phyloP scores from a whole-genome alignment of 2,797 vertebrate genomes.

The Okamejei kenojei region DNA sequence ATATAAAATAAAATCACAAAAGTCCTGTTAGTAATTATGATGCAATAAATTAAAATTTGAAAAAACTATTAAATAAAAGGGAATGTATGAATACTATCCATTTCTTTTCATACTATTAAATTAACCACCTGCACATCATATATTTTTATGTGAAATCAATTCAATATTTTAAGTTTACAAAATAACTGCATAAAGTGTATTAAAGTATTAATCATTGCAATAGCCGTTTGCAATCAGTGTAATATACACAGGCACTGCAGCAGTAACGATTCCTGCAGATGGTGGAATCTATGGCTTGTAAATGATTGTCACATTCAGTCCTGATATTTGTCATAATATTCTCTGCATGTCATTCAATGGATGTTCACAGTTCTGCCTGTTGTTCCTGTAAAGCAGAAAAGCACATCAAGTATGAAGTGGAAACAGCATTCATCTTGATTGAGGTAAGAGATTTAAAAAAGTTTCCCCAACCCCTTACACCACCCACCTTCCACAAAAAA shows the following conservation, averaged over 20 bases:
- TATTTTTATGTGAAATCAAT: slow-evolving; percentile 1
- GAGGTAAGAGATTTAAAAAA: no score
- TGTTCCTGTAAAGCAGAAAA: background rate
- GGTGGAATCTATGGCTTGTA: background rate
- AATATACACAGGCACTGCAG: background rate
- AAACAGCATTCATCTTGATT: background rate
- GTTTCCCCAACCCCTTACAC: no score
- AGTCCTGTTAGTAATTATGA: background rate
- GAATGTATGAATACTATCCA: background rate
- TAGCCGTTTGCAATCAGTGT: background rate
- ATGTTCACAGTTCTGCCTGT: background rate
- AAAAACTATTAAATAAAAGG: slow-evolving; percentile 23
- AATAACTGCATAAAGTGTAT: slow-evolving; percentile 11
- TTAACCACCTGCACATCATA: background rate
- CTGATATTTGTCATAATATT: slow-evolving; percentile 8
- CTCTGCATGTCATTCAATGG: background rate
- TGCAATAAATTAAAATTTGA: background rate
- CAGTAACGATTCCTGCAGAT: background rate
- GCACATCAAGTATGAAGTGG: background rate
- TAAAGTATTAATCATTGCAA: slow-evolving; percentile 26
- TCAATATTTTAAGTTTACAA: background rate
- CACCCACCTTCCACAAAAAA: no score
- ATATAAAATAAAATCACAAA: background rate
- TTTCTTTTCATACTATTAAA: background rate
- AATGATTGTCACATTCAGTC: background rate